Evolutionary conservation across 2,888 invertebrate genomes (phyloP), one percentile per base, ranked within the genome.

Genomic region (Phlogophora meticulosa): DNA sequence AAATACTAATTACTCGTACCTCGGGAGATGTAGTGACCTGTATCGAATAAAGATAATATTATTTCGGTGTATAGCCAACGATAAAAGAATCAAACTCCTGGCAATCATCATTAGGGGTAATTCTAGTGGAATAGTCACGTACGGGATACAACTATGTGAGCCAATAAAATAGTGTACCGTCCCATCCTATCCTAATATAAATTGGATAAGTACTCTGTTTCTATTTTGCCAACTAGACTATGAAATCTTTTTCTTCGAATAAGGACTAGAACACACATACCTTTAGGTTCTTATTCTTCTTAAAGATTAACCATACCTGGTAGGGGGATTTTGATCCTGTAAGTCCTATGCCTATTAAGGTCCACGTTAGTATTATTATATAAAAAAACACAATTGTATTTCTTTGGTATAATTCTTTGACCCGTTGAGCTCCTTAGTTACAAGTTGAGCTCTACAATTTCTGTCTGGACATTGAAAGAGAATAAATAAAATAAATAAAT

Each of bases 91-190:
- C 45, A 15, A 38, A 28, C 48, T 57, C 1, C 20, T 65, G 48
- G 48, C 49, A 53, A 62, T 63, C 46, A 66, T 58, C 40, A 36
- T 60, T 71, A 55, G 13, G 24, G 17, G 28, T 53, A 34, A 58
- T 48, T 75, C 32, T 52, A 24, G 20, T 57, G 17, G 9, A 57
- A 76, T 46, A 64, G 71, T 42, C 70, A 60, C 59, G 76, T 59
- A n/a, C 51, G 13, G 15, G 20, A 11, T 17, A 42, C 22, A 46
- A 53, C 28, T 32, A 51, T 5, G 22, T 67, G 45, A 38, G 42
- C n/a, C 45, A 51, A 60, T 49, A 38, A 13, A 46, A 51, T 58
- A 64, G 46, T 42, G 11, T 17, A 28, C 7, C 11, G 15, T 28
- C 22, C 10, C n/a, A 34, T 20, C 3, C 4, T 45, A 51, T 15